Percentiles rank a stretch among this genome's conserved stretches.
These are phyloP conservation scores for Brachyopa scutellaris DNA, from an alignment of 2,888 invertebrate species.

Conservation along the genomic window DNA sequence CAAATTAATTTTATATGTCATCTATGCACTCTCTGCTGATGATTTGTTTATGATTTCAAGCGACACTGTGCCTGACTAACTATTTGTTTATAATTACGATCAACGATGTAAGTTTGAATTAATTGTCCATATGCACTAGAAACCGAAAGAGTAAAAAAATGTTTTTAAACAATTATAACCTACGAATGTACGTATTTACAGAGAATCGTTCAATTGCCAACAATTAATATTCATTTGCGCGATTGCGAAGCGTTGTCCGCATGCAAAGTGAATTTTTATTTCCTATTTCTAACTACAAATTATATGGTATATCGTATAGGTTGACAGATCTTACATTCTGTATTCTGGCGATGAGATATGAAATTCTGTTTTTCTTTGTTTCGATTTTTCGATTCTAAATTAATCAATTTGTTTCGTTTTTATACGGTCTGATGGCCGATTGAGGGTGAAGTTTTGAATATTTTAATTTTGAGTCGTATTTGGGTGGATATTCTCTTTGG, in stretches of 20 bases:
- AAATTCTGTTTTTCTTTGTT: background rate
- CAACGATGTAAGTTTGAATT: too few relatives aligned
- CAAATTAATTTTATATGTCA: too few relatives aligned
- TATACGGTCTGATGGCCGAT: slow-evolving; percentile 2
- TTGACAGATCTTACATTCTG: slow-evolving; percentile 10
- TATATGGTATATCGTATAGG: background rate
- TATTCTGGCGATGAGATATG: slow-evolving; percentile 12
- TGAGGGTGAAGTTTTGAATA: background rate
- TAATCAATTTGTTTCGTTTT: slow-evolving; percentile 24
- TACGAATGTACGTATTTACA: background rate
- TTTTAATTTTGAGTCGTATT: background rate
- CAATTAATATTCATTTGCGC: slow-evolving; percentile 65
- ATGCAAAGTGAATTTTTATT: slow-evolving; percentile 50
- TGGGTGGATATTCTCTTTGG: slow-evolving; percentile 4
- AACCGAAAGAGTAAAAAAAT: background rate
- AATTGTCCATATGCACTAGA: background rate
- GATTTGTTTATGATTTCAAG: too few relatives aligned
- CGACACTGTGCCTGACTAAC: too few relatives aligned
- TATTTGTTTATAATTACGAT: too few relatives aligned
- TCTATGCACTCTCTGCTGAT: too few relatives aligned
- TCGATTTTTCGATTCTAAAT: slow-evolving; percentile 22
- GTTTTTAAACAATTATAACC: slow-evolving; percentile 5
- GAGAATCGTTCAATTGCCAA: slow-evolving; percentile 51
- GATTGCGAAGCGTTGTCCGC: slow-evolving; percentile 42
- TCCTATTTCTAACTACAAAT: slow-evolving; percentile 8